phyloP scores from a whole-genome alignment of 2,113 vertebrate species.

The Myiagra hebetior region DNA sequence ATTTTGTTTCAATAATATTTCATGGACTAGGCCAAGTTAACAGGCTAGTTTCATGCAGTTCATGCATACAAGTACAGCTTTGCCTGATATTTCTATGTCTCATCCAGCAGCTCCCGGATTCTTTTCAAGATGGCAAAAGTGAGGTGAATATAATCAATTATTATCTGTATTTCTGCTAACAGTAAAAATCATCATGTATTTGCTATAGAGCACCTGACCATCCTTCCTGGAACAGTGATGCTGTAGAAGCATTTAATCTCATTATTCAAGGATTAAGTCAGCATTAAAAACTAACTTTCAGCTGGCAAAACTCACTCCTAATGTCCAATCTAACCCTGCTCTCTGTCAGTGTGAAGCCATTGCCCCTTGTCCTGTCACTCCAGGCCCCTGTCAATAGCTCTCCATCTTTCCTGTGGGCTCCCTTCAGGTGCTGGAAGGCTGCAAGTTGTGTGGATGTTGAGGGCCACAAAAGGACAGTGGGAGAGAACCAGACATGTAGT shows the following conservation, averaged over 20 bases:
- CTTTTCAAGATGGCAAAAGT: background rate
- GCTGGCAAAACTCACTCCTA: background rate
- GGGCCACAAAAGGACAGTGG: background rate
- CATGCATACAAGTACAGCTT: background rate
- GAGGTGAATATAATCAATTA: background rate
- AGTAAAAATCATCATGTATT: background rate
- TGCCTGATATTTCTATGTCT: background rate
- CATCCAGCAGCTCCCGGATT: background rate
- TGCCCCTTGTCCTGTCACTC: background rate
- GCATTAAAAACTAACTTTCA: background rate
- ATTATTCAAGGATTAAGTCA: background rate
- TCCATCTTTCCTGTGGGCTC: background rate
- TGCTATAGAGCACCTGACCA: background rate
- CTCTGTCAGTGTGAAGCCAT: background rate
- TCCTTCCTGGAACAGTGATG: background rate
- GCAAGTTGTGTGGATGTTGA: background rate
- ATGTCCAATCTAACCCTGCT: background rate
- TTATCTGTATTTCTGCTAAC: background rate
- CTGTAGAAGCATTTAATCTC: background rate
- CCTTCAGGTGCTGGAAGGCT: background rate
- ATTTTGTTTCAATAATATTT: background rate
- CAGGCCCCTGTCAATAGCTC: background rate
- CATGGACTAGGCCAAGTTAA: background rate
- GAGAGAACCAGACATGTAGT: background rate
- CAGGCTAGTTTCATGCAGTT: background rate